Conservation (phyloP, 2,113 vertebrate genomes). For the Polyodon spathula region DNA sequence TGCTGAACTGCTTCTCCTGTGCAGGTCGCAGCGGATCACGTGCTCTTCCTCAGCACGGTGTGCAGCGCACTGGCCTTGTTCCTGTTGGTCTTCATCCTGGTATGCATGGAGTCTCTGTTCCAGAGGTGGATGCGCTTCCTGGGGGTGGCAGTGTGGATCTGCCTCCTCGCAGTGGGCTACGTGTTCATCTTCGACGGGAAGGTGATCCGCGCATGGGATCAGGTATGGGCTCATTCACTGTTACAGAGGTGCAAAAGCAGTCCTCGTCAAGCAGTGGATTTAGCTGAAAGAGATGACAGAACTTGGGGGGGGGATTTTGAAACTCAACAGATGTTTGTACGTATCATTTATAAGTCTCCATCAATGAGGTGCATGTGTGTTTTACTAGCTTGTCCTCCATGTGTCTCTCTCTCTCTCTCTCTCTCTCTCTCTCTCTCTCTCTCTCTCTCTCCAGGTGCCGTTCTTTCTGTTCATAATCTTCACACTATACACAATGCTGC, state of each 20-base stretch:
- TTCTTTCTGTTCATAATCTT: conserved; percentile 93
- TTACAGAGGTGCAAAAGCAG: too few relatives aligned
- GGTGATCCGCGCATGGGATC: conserved; percentile 64
- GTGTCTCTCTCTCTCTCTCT: conserved; percentile 3
- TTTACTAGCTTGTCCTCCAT: too few relatives aligned
- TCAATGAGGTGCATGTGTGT: too few relatives aligned
- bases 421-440: conserved; percentile 2
- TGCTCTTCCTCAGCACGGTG: conserved; percentile 59
- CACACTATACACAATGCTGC: conserved; percentile 84
- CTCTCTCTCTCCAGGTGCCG: conserved; percentile 64
- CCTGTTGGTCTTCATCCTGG: conserved; percentile 63
- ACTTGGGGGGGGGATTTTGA: too few relatives aligned
- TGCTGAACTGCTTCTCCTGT: conserved; percentile 10
- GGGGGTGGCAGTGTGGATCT: conserved; percentile 70
- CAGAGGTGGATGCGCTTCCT: conserved; percentile 66
- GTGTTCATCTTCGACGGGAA: conserved; percentile 59
- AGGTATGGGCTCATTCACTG: too few relatives aligned
- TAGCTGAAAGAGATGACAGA: too few relatives aligned
- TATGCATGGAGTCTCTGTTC: conserved; percentile 67
- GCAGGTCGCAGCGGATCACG: conserved; percentile 45
- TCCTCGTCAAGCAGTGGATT: too few relatives aligned
- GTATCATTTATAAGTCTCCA: too few relatives aligned
- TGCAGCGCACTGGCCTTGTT: conserved; percentile 68
- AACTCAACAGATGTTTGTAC: too few relatives aligned
- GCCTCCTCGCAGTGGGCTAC: conserved; percentile 73